A percentile compares a stretch with the other conserved stretches of the same genome.
Conservation (phyloP, 2,888 invertebrate species). For the Ichneumoninae sp. region DNA sequence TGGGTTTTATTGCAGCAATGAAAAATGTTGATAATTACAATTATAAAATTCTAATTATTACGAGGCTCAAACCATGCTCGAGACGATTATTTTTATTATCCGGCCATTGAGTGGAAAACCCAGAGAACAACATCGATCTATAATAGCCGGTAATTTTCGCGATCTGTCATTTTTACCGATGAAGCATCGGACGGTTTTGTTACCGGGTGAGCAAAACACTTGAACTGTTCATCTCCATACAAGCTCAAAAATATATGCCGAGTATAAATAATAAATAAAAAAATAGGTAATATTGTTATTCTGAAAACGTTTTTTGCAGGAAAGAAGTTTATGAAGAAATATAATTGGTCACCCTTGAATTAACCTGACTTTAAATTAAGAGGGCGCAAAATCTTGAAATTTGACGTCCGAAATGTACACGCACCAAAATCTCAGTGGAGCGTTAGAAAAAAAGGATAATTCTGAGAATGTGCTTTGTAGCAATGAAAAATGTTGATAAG, state of each 20-base stretch:
- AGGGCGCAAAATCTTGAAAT: too few species aligned
- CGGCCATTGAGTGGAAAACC: slow-evolving; percentile 47
- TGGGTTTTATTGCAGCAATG: not conserved
- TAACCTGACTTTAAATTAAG: too few species aligned
- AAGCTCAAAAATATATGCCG: too few species aligned
- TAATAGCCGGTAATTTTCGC: slow-evolving; percentile 82
- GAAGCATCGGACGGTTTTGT: slow-evolving; percentile 10
- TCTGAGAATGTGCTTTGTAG: not conserved
- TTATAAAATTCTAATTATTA: slow-evolving; percentile 56
- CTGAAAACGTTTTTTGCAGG: too few species aligned
- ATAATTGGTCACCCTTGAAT: too few species aligned
- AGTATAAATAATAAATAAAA: too few species aligned
- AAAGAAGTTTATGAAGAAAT: too few species aligned
- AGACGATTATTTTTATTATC: slow-evolving; percentile 81
- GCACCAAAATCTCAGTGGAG: too few species aligned
- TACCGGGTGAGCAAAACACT: not conserved
- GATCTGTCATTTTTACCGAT: slow-evolving; percentile 35
- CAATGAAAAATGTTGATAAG: slow-evolving; percentile 3
- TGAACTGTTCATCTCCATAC: not conserved
- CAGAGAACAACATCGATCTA: slow-evolving; percentile 79
- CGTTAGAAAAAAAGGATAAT: too few species aligned
- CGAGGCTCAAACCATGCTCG: slow-evolving; percentile 61
- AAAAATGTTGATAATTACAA: slow-evolving; percentile 36
- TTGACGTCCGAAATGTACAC: too few species aligned
- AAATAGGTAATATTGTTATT: too few species aligned